Base-by-base conservation (phyloP, 2,113 vertebrate genomes). In the Meriones unguiculatus region DNA sequence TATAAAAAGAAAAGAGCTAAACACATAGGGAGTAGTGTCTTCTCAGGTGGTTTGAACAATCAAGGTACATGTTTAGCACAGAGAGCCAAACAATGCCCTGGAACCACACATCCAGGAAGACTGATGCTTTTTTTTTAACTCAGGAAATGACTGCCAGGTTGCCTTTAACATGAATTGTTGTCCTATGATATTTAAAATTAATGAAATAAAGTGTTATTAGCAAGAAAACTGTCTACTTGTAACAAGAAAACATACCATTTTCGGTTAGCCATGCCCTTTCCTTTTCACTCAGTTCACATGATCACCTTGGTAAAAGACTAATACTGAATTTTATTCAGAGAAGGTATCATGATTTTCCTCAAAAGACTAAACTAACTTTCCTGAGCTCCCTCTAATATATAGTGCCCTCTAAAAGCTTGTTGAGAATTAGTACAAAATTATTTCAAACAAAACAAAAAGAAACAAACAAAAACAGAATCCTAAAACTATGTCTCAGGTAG, bases 41-140 rank as follows among this genome's bases (percentile, higher is more conserved):
- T 32, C 35, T 65, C 6, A 67, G 52, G 54, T 82, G 69, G 80
- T 91, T 91, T 18, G 54, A 57, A 67, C 93, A 95, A 94, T 30
- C 69, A 90, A 81, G 2, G n/a, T 38, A 57, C 86, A 81, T 64
- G 24, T 17, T 82, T 4, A 80, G 67, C 14, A 52, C 0, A 38
- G 62, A n/a, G 64, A 82, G 90, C 14, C 77, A 24, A 89, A 54
- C 7, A 78, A 10, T 13, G 5, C 2, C 59, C 4, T 25, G 41
- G 87, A 90, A 89, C n/a, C 86, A 86, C 8, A 52, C 10, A 38
- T 12, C 18, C 46, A 89, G 64, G 24, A 17, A 62, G 1, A 2
- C 7, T 46, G 0, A 46, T 5, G 30, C 20, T n/a, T 90, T 46
- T 46, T 46, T 46, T 89, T 57, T 81, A 91, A 82, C 0, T 81